phyloP scores from a whole-genome alignment of 2,113 vertebrate genomes.

The Saccopteryx bilineata region DNA sequence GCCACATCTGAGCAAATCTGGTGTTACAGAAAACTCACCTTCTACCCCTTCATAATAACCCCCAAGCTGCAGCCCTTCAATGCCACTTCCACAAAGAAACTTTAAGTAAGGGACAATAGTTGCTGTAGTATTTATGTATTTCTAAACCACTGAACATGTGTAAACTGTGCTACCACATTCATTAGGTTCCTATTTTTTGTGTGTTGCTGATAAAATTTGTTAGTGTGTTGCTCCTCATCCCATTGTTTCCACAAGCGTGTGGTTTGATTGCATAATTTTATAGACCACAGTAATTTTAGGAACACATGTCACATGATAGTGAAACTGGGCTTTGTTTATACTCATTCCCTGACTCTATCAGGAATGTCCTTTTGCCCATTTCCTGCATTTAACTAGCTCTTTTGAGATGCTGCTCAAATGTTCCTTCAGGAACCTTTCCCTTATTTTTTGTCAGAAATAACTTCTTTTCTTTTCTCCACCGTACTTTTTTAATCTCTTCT shows the following conservation, averaged over 20 bases:
- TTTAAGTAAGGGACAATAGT: background rate
- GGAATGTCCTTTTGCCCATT: background rate
- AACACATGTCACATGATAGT: background rate
- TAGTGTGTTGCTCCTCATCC: background rate
- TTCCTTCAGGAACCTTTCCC: background rate
- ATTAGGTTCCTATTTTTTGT: background rate
- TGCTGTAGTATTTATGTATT: background rate
- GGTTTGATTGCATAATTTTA: background rate
- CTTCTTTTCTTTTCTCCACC: background rate
- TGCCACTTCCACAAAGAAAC: background rate
- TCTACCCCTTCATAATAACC: background rate
- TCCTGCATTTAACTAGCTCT: background rate
- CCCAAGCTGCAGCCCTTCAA: background rate
- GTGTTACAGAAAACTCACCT: background rate
- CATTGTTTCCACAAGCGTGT: background rate
- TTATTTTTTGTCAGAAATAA: background rate
- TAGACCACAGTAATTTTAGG: background rate
- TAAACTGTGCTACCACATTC: background rate
- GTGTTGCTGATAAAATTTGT: background rate
- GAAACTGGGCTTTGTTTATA: background rate
- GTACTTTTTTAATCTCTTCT: background rate
- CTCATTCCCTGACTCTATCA: background rate
- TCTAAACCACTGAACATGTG: background rate
- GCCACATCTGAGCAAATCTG: background rate
- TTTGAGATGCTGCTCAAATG: background rate